Percentiles rank a stretch among this genome's conserved stretches.
These are phyloP conservation scores for Thumatha senex DNA, from an alignment of 2,888 invertebrate species.

Conservation along the genomic window DNA sequence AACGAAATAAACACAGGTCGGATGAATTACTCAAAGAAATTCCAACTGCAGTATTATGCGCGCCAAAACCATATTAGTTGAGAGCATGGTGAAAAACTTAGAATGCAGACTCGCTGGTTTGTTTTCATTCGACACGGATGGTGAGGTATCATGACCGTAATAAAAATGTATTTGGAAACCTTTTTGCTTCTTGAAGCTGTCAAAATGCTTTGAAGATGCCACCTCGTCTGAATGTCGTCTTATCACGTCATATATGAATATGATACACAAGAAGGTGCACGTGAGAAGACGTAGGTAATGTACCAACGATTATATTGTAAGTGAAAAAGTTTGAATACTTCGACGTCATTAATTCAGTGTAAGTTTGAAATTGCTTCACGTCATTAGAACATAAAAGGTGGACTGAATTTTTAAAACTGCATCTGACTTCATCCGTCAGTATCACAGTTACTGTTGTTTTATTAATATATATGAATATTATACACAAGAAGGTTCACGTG, in stretches of 20 bases:
- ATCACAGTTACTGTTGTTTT: too few species aligned
- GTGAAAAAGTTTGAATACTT: not conserved
- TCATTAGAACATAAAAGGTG: too few species aligned
- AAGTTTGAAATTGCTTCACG: too few species aligned
- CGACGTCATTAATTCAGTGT: not conserved
- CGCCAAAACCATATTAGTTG: constrained; percentile 17
- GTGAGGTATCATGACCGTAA: constrained; percentile 47
- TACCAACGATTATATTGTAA: constrained; percentile 14
- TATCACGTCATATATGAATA: constrained; percentile 26
- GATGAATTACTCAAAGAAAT: constrained; percentile 39
- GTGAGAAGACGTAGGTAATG: constrained; percentile 28
- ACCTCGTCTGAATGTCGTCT: constrained; percentile 21
- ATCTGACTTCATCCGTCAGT: too few species aligned
- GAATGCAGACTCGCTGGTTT: constrained; percentile 27
- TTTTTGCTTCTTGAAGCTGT: constrained; percentile 40
- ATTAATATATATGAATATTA: constrained; percentile 27
- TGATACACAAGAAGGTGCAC: constrained; percentile 21
- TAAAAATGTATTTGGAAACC: constrained; percentile 49
- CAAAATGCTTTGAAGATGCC: constrained; percentile 30
- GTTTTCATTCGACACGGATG: constrained; percentile 49
- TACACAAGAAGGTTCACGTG: constrained; percentile 24
- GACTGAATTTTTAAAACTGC: too few species aligned
- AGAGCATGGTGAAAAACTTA: constrained; percentile 34
- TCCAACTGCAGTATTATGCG: constrained; percentile 34
- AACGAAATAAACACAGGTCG: constrained; percentile 11